Conservation (phyloP, 2,888 invertebrate species). For the Rhagophthalmus giganteus region DNA sequence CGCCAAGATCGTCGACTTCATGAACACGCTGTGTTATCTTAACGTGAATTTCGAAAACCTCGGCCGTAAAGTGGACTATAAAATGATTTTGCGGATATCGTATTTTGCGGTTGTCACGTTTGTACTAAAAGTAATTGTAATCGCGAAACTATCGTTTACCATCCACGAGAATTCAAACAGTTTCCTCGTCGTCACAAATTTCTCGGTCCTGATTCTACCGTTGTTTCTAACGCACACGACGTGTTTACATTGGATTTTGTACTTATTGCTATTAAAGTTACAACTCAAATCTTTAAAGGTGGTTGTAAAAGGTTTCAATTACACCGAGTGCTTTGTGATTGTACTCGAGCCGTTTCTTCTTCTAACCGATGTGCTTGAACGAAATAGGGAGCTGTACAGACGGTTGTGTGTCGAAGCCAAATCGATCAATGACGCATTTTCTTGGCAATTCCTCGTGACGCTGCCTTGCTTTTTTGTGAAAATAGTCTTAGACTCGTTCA, state of each 20-base stretch:
- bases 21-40: background rate
- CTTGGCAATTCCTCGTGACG: constrained; percentile 10
- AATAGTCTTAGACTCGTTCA: constrained; percentile 9
- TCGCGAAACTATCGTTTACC: background rate
- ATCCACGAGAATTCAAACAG: background rate
- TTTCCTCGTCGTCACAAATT: background rate
- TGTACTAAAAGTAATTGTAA: background rate
- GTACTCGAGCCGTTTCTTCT: background rate
- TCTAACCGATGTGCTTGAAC: background rate
- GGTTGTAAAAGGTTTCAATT: constrained; percentile 1
- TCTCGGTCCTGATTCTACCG: constrained; percentile 1
- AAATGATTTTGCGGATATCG: background rate
- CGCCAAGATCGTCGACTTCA: background rate
- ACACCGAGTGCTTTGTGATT: background rate
- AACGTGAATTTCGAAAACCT: background rate
- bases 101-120: background rate
- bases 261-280: background rate
- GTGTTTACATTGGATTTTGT: constrained; percentile 9
- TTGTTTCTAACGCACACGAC: constrained; percentile 1
- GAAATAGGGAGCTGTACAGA: constrained; percentile 5
- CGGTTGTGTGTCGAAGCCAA: background rate
- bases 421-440: constrained; percentile 5
- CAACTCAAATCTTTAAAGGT: constrained; percentile 1
- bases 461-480: constrained; percentile 13
- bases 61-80: constrained; percentile 2